Base-by-base conservation (phyloP, 2,888 invertebrate species). In the Cheilosia impressa region DNA sequence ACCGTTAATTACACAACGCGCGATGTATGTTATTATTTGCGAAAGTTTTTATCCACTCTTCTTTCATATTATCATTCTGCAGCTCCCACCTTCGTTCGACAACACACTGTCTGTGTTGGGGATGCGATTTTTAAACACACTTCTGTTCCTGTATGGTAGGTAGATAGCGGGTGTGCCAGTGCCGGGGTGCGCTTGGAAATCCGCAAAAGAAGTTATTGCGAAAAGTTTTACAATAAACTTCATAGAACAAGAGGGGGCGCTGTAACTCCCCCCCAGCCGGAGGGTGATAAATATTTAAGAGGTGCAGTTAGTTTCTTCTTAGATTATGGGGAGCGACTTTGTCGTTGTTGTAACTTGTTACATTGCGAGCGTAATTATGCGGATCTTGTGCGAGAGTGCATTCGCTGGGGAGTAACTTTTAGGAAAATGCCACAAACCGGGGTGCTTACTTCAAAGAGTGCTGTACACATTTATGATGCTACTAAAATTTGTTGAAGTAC, bases 1-100 rank as follows among this genome's bases (percentile, higher is more conserved):
- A 75, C 69, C 65, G 60, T 79, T 84, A 84, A 84, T 84, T 84
- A 76, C 75, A 84, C 75, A 71, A 76, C 52, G 75, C 84, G 63
- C 84, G 63, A 72, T 71, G 58, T 65, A 53, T 72, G 72, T 60
- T 72, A 47, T 73, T 73, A 68, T 73, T 80, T 79, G 75, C 31
- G 52, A 69, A 69, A 53, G 47, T 69, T 69, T 52, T 47, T 66
- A 63, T 78, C 13, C 38, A 38, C 38, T 38, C 38, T 13, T 38
- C 13, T 13, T 38, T 38, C 13, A 38, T 38, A 38, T 38, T 50
- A 38, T 24, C 52, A 9, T 15, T 73, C 66, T 63, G 55, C 55
- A 24, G 13, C 4, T 63, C 27, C 5, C 45, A 9, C 27, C 24
- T 15, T 62, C 13, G 22, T 2, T 13, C 38, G 38, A 38, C 10